Evolutionary conservation across 2,888 invertebrate genomes (phyloP), one percentile per base, ranked within the genome.

Genomic region (Eustalomyia histrio): DNA sequence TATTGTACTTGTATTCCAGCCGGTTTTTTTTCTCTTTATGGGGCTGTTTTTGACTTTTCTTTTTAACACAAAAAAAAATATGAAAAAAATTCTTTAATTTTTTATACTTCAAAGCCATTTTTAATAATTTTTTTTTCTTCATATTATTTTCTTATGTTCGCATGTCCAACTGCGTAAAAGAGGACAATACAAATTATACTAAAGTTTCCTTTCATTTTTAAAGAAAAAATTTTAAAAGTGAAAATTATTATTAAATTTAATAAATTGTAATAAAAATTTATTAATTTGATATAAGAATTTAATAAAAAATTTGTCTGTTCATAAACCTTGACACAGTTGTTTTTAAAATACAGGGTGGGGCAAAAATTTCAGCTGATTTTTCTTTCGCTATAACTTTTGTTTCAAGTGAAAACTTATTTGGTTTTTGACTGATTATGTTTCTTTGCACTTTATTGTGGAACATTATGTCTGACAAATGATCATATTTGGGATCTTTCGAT

Each of bases 71-170:
- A 47, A 47, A 39, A 39, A 29, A 29, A n/a, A n/a, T 1, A n/a
- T 16, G n/a, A 47, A 47, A 39, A 39, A 29, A 29, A 1, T 6
- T 6, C 7, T 39, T 12, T 12, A 39, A 12, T 39, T 39, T 47
- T 47, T 47, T n/a, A 47, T 47, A n/a, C n/a, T 47, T 47, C n/a
- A 47, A 47, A 47, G 43, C 16, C 43, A 47, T 47, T 47, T 47
- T n/a, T n/a, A 10, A n/a, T 5, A n/a, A 2, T 2, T 47, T 47
- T 47, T n/a, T 47, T 4, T 39, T n/a, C n/a, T n/a, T n/a, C n/a
- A 39, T 14, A 39, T 14, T 14, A 2, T 35, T 39, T 39, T 39
- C 12, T 39, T 39, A 2, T 12, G 39, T 14, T 47, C 7, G 29
- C 43, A 47, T 47, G 43, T 47, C 43, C 43, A 47, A 47, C 43